phyloP scores from a whole-genome alignment of 2,797 vertebrate genomes.

The Caiman crocodilus region DNA sequence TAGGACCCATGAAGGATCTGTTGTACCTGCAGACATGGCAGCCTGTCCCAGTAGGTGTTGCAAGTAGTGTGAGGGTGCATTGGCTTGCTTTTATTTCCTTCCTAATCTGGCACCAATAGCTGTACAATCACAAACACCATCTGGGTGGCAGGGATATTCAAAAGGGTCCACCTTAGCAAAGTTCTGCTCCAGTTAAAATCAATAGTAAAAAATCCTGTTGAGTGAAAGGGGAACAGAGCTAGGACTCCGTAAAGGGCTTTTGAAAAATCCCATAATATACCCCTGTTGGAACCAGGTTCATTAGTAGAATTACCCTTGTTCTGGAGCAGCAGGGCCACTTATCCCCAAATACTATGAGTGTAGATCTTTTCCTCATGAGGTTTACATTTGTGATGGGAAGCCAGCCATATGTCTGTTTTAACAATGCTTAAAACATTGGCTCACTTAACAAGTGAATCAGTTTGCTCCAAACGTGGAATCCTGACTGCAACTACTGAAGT shows the following conservation, averaged over 20 bases:
- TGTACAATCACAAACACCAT: neutral
- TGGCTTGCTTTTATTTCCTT: neutral
- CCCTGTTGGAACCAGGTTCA: neutral
- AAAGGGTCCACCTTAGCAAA: neutral
- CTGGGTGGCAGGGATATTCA: neutral
- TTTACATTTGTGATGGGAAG: neutral
- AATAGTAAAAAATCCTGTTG: neutral
- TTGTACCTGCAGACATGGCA: accelerated
- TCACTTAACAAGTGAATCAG: neutral
- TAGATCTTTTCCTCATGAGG: neutral
- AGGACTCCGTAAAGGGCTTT: neutral
- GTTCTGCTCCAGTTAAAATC: neutral
- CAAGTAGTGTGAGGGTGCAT: too few species aligned
- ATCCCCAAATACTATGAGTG: neutral
- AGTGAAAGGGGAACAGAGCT: neutral
- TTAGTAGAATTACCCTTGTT: neutral
- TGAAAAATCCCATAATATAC: neutral
- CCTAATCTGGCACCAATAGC: neutral
- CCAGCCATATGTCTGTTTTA: neutral
- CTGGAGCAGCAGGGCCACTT: neutral
- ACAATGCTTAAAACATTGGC: neutral
- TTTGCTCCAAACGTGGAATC: neutral
- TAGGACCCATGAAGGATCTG: neutral
- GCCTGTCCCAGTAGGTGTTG: neutral
- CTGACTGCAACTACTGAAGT: neutral